Evolutionary conservation across 2,113 vertebrate species (phyloP).

Genomic region (Ranitomeya variabilis): DNA sequence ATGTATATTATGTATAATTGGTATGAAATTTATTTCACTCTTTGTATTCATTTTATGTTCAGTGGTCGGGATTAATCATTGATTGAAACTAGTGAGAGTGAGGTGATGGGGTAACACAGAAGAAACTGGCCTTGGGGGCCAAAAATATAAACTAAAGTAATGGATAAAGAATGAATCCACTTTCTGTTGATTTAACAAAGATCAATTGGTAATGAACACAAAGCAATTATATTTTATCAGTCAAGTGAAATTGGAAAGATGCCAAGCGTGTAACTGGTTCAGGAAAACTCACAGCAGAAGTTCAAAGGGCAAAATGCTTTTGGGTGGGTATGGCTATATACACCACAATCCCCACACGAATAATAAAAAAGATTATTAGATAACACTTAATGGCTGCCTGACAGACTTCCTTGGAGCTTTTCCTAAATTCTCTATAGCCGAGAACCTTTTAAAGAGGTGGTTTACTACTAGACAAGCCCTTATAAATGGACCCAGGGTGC

Average conservation of each 20-base stretch:
- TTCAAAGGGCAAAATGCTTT: background rate
- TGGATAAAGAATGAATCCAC: background rate
- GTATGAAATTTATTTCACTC: background rate
- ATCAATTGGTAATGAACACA: background rate
- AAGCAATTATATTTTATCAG: slow-evolving; percentile 7
- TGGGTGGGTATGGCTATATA: background rate
- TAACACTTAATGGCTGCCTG: background rate
- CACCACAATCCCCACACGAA: background rate
- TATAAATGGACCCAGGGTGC: no score
- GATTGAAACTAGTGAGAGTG: background rate
- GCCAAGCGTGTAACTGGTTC: background rate
- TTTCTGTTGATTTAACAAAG: background rate
- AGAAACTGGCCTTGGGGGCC: background rate
- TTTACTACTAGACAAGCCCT: no score
- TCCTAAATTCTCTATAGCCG: background rate
- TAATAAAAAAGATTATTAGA: background rate
- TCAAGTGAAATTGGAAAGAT: slow-evolving; percentile 3
- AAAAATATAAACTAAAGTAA: background rate
- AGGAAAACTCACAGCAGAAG: background rate
- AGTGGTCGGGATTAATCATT: background rate
- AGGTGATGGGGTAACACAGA: background rate
- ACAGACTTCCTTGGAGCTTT: background rate
- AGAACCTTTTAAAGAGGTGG: no score
- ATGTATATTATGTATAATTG: background rate
- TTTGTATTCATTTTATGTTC: background rate